These are phyloP conservation scores for Taenioides sp. DNA, from an alignment of 2,797 vertebrate species.

Conservation along the genomic window DNA sequence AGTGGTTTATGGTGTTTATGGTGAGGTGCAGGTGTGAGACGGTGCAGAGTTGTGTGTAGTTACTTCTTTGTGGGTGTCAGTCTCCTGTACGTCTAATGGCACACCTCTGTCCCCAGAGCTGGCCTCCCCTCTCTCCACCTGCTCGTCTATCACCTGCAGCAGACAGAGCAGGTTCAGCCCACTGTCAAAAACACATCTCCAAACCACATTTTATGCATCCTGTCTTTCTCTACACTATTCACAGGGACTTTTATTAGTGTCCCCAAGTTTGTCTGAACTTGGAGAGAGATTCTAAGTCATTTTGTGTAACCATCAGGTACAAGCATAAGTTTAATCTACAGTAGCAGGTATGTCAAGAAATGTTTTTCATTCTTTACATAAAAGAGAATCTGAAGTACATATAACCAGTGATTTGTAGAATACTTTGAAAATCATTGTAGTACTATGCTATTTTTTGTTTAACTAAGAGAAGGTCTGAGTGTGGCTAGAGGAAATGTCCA, in stretches of 20 bases:
- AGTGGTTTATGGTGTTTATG: too few relatives aligned
- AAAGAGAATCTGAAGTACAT: background rate
- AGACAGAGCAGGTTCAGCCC: slow-evolving; percentile 19
- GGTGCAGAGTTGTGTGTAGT: background rate
- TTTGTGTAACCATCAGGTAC: background rate
- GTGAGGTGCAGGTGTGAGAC: background rate
- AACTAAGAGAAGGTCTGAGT: background rate
- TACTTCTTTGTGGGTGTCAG: slow-evolving; percentile 85
- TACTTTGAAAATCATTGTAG: background rate
- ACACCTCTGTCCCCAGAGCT: slow-evolving; percentile 36
- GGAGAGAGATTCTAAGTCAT: background rate
- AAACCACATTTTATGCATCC: background rate
- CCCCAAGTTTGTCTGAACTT: background rate
- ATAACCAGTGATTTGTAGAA: background rate
- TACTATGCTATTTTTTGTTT: background rate
- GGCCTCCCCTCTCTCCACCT: slow-evolving; percentile 75
- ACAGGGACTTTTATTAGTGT: background rate
- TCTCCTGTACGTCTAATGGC: slow-evolving; percentile 22
- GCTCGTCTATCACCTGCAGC: slow-evolving; percentile 74
- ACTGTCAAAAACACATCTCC: background rate
- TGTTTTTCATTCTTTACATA: background rate
- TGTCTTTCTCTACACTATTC: background rate
- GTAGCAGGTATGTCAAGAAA: background rate
- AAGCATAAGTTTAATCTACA: background rate
- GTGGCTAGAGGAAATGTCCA: background rate